phyloP scores from a whole-genome alignment of 1,140 invertebrate species.

The Stegodyphus mimosarum region DNA sequence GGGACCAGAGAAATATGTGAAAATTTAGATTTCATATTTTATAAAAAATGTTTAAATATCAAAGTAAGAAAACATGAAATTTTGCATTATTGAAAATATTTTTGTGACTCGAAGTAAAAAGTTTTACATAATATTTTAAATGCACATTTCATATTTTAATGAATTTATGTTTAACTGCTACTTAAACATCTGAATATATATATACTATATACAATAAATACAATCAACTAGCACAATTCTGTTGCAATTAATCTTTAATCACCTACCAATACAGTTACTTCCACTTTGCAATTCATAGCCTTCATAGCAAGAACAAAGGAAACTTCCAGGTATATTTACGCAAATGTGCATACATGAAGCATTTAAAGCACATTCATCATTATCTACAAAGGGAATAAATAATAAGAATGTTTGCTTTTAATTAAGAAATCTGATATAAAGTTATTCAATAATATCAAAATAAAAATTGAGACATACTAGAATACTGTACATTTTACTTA shows the following conservation, averaged over 20 bases:
- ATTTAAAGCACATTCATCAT: constrained; percentile 51
- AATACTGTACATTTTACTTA: too few relatives aligned
- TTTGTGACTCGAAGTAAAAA: too few relatives aligned
- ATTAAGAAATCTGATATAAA: too few relatives aligned
- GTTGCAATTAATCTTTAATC: too few relatives aligned
- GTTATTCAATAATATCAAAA: too few relatives aligned
- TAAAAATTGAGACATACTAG: too few relatives aligned
- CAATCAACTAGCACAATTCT: too few relatives aligned
- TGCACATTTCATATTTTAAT: too few relatives aligned
- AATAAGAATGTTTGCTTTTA: background rate
- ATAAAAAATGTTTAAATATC: background rate
- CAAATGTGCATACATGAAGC: constrained; percentile 49
- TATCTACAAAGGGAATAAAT: constrained; percentile 39
- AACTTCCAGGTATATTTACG: constrained; percentile 34
- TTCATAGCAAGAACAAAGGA: constrained; percentile 30
- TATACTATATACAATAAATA: background rate
- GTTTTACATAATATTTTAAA: too few relatives aligned
- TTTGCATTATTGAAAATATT: background rate
- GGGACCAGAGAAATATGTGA: too few relatives aligned
- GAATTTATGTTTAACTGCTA: background rate
- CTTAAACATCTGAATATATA: background rate
- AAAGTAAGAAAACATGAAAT: background rate
- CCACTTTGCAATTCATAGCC: constrained; percentile 36
- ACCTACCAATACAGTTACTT: constrained; percentile 27
- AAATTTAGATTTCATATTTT: too few relatives aligned